These are phyloP conservation scores for Poicephalus meyeri DNA, from an alignment of 2,113 vertebrate genomes.

Conservation along the genomic window DNA sequence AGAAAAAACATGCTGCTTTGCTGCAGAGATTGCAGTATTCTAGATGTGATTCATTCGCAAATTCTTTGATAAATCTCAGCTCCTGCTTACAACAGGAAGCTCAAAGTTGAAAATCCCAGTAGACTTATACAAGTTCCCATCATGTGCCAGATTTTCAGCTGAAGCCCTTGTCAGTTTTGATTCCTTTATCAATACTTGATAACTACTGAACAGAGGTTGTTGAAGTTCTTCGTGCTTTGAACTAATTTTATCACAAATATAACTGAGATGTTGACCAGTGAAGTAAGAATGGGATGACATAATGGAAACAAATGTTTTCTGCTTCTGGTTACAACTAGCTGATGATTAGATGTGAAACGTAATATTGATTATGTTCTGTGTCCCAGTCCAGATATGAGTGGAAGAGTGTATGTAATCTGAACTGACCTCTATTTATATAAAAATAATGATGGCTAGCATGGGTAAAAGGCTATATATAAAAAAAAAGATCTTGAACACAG, in stretches of 20 bases:
- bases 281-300: not conserved
- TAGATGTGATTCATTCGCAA: not conserved
- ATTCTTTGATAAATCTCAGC: not conserved
- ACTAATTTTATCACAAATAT: not conserved
- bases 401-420: not conserved
- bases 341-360: not conserved
- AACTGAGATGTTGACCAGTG: not conserved
- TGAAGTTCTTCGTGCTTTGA: not conserved
- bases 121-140: not conserved
- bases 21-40: not conserved
- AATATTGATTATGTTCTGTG: not conserved
- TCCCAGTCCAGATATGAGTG: not conserved
- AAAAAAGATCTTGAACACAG: not conserved
- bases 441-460: not conserved
- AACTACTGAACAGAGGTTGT: not conserved
- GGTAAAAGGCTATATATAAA: not conserved
- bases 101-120: not conserved
- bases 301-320: not conserved
- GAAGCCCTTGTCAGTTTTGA: not conserved
- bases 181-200: not conserved
- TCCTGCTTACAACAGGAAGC: not conserved
- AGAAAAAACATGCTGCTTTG: not conserved
- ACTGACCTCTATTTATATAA: not conserved
- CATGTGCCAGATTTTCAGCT: not conserved
- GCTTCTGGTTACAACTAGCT: not conserved